Base-by-base conservation (phyloP, 2,888 invertebrate genomes). In the Drosophila mercatorum region DNA sequence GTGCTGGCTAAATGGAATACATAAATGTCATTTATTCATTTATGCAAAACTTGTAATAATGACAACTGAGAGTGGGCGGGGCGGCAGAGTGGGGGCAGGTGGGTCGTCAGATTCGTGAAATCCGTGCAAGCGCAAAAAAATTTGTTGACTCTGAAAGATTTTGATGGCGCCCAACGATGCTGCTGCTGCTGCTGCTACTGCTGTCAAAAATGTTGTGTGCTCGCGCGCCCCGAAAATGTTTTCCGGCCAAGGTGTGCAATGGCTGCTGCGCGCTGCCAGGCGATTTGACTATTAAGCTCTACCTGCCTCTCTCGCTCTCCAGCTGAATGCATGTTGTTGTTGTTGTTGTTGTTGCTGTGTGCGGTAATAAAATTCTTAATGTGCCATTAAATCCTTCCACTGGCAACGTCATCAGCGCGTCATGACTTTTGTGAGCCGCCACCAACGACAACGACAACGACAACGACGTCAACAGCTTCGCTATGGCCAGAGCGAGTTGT, bases 281-380 rank as follows among this genome's bases (percentile, higher is more conserved):
- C 74, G 57, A 68, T 74, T 75, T 75, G 75, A 79, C 78, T 79
- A 79, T 79, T 79, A 79, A 78, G 75, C 67, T 61, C 72, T 51
- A 41, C 26, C 22, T 38, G 4, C 4, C 52, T 12, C 36, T 14
- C 55, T 14, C 55, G 14, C 57, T 6, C 17, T 38, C 12, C 12
- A 12, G 4, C 38, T 17, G 22, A 38, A 52, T 52, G 52, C 36
- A 56, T 65, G 61, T 10, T 47, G 12, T 22, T 46, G 46, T 7
- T 49, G n/a, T 3, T 80, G 76, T 72, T 49, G 64, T 38, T 75
- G 72, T 41, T 74, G 73, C 46, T 80, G 76, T 77, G 78, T 81
- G 87, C 78, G 88, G 91, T 88, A 91, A 92, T 92, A 91, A 92
- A 92, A 92, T 91, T 91, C 89, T 91, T 92, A 92, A 92, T 91